phyloP scores from a whole-genome alignment of 2,797 vertebrate genomes.

The Crax fasciolata region DNA sequence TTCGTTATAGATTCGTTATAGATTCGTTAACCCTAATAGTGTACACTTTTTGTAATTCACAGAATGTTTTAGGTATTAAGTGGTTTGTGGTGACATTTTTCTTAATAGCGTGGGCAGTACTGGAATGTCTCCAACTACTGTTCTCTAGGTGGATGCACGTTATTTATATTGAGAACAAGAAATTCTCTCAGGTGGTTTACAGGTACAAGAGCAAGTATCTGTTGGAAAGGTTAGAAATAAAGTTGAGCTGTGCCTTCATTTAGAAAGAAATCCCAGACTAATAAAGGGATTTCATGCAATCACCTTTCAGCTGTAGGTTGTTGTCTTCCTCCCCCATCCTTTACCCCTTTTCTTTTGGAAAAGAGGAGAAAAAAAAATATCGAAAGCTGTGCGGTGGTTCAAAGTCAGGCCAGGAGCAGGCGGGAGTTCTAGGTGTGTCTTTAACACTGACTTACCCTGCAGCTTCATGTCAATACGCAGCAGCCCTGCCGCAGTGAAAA shows the following conservation, averaged over 20 bases:
- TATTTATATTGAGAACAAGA: constrained; percentile 30
- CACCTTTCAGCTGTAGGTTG: not conserved
- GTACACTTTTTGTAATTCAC: constrained; percentile 35
- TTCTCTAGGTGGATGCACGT: not conserved
- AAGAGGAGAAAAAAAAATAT: not conserved
- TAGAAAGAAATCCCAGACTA: not conserved
- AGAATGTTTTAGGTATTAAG: not conserved
- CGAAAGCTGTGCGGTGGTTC: not conserved
- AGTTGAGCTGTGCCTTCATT: constrained; percentile 9
- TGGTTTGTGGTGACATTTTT: constrained; percentile 25
- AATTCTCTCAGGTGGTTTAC: not conserved
- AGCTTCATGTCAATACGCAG: not conserved
- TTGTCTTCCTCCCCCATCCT: not conserved
- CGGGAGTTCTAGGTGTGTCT: not conserved
- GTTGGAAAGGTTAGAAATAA: constrained; percentile 11
- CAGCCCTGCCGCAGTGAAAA: not conserved
- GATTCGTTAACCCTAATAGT: no score
- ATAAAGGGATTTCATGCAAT: not conserved
- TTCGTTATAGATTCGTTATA: constrained; percentile 71
- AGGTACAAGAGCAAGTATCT: not conserved
- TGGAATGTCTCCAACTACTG: not conserved
- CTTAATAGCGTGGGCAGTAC: constrained; percentile 19
- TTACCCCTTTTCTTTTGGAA: not conserved
- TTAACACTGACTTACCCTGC: not conserved
- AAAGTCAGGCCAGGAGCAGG: not conserved